Base-by-base conservation (phyloP, 1,140 invertebrate species). In the Camponotus pennsylvanicus region DNA sequence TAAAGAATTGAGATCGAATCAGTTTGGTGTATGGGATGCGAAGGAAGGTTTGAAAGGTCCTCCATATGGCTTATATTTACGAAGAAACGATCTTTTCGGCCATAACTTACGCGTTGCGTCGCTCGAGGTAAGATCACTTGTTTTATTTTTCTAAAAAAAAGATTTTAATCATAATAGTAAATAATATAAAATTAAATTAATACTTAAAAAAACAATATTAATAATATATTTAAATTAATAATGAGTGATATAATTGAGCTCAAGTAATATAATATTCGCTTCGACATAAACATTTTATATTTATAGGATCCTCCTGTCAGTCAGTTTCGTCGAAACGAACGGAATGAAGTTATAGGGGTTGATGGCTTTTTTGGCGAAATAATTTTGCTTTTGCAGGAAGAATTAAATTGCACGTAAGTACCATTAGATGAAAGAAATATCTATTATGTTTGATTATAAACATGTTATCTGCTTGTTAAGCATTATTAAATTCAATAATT, bases 321-420 rank as follows among this genome's bases (percentile, higher is more conserved):
- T 5, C 70, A 89, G 11, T 89, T 95, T 42, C 3, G 87, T n/a
- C 85, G 76, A 4, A 88, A 95, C 76, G 9, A 86, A 8, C 7
- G 32, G 6, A 92, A 92, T 6, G 70, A 88, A 40, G 90, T 95
- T 73, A 88, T 86, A 9, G 88, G 92, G 6, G 87, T 95, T n/a
- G 76, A 73, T 13, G 95, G 95, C 9, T 95, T 95, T 80, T 95
- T 95, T 79, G 94, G 95, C 0, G 93, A 92, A 27, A 88, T 95
- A 7, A 88, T 95, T 45, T 85, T 92, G 32, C 89, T 95, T 37
- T 90, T 95, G 66, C 64, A 93, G 75, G 89, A 94, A 59, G 93
- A 91, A 76, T 90, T 95, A 90, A 95, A 95, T 89, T 95, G 94
- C 92, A 93, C 94, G 94, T 95, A 78, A 94, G 94, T 91, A 83